Conservation (phyloP, 2,888 invertebrate species). For the Hyposoter dolosus region DNA sequence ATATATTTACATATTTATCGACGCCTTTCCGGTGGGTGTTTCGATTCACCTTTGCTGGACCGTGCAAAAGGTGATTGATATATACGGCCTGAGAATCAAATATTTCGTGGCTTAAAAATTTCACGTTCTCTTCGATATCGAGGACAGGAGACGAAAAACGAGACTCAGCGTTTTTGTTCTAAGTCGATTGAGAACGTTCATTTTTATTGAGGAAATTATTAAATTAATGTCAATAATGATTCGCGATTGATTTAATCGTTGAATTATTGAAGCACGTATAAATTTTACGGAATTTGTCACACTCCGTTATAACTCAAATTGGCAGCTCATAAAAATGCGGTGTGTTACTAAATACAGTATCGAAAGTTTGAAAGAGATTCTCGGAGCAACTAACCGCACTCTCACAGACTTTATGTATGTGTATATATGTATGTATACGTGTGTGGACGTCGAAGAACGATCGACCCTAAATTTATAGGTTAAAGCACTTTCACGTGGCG, state of each 20-base stretch:
- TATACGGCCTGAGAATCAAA: background rate
- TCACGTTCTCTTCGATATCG: background rate
- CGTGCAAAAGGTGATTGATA: background rate
- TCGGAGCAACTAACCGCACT: slow-evolving; percentile 24
- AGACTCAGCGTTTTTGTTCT: background rate
- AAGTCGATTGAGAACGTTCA: background rate
- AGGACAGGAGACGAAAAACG: background rate
- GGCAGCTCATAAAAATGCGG: slow-evolving; percentile 37
- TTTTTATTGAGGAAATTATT: background rate
- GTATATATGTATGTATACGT: background rate
- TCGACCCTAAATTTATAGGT: slow-evolving; percentile 61
- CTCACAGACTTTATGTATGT: background rate
- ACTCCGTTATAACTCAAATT: slow-evolving; percentile 6
- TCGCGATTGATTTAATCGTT: background rate
- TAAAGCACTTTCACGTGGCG: slow-evolving; percentile 41
- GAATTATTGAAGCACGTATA: background rate
- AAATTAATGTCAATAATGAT: background rate
- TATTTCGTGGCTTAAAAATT: background rate
- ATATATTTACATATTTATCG: background rate
- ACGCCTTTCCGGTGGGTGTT: background rate
- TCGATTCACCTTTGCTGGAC: background rate
- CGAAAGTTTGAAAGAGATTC: slow-evolving; percentile 44
- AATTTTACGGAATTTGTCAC: background rate
- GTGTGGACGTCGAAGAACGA: slow-evolving; percentile 19
- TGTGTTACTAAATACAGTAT: slow-evolving; percentile 19